phyloP scores from a whole-genome alignment of 2,888 invertebrate species.

The Herminia tarsipennalis region DNA sequence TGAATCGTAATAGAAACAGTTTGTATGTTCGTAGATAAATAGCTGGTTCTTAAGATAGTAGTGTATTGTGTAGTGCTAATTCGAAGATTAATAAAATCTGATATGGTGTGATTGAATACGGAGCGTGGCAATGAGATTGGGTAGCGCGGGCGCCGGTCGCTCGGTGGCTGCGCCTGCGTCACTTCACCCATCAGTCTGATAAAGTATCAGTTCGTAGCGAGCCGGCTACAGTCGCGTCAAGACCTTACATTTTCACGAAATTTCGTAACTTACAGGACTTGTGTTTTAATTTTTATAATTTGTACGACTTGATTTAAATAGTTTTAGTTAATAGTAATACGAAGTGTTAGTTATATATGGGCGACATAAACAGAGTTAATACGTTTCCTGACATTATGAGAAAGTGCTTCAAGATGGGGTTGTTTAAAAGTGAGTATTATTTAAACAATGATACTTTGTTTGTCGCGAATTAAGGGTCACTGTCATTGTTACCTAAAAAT shows the following conservation, averaged over 20 bases:
- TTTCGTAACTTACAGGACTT: constrained; percentile 30
- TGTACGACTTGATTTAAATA: too few relatives aligned
- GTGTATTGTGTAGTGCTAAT: too few relatives aligned
- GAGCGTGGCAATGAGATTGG: constrained; percentile 72
- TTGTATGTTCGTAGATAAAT: constrained; percentile 36
- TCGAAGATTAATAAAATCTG: constrained; percentile 39
- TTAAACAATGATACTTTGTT: too few relatives aligned
- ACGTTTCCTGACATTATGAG: constrained; percentile 73
- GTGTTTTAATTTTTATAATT: constrained; percentile 14
- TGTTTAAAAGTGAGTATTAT: constrained; percentile 77
- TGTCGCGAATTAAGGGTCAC: not conserved
- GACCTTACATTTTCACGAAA: constrained; percentile 43
- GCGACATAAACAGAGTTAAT: constrained; percentile 63
- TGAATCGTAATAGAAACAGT: constrained; percentile 14
- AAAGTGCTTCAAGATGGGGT: constrained; percentile 82
- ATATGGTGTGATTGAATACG: constrained; percentile 48
- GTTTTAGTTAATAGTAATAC: too few relatives aligned
- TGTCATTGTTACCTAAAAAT: not conserved
- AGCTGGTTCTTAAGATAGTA: constrained; percentile 20
- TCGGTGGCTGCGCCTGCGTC: constrained; percentile 40
- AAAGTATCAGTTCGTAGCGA: constrained; percentile 66
- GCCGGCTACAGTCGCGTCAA: constrained; percentile 63
- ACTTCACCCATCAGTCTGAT: constrained; percentile 60
- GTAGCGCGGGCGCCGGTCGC: constrained; percentile 47
- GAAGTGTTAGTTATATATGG: constrained; percentile 58